Percentiles rank a stretch among this genome's conserved stretches.
phyloP scores from a whole-genome alignment of 2,888 invertebrate genomes.

The Melieria picta region DNA sequence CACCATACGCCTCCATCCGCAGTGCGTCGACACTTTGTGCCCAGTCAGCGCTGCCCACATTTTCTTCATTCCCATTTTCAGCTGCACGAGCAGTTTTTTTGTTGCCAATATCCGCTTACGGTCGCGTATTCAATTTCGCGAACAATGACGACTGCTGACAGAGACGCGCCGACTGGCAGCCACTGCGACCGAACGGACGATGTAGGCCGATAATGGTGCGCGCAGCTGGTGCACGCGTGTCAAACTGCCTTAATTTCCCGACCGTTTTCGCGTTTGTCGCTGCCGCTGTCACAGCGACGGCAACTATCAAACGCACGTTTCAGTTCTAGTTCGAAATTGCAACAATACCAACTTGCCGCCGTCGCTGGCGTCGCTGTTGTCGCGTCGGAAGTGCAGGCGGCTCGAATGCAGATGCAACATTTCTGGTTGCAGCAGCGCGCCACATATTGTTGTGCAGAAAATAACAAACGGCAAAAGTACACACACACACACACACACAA shows the following conservation, averaged over 20 bases:
- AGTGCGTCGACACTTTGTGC: background rate
- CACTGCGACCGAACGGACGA: background rate
- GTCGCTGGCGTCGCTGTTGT: background rate
- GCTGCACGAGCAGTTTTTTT: background rate
- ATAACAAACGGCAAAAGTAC: background rate
- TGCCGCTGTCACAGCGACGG: no score
- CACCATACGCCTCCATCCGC: background rate
- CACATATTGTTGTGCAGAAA: background rate
- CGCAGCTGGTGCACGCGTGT: background rate
- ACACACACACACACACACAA: no score
- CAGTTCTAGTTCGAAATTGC: constrained; percentile 28
- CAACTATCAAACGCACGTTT: constrained; percentile 17
- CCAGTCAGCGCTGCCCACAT: background rate
- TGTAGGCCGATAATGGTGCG: background rate
- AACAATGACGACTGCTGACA: no score
- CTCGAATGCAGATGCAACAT: background rate
- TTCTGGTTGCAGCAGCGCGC: background rate
- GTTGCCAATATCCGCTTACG: background rate
- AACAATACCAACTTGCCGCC: constrained; percentile 33
- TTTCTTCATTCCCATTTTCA: background rate
- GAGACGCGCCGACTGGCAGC: background rate
- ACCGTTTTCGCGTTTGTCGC: no score
- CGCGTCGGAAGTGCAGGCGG: background rate
- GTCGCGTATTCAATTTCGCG: background rate
- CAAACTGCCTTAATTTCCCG: constrained; percentile 4